Percentiles rank a stretch among this genome's conserved stretches.
Evolutionary conservation across 2,888 invertebrate genomes (phyloP).

Genomic region (Megastigmus dorsalis): DNA sequence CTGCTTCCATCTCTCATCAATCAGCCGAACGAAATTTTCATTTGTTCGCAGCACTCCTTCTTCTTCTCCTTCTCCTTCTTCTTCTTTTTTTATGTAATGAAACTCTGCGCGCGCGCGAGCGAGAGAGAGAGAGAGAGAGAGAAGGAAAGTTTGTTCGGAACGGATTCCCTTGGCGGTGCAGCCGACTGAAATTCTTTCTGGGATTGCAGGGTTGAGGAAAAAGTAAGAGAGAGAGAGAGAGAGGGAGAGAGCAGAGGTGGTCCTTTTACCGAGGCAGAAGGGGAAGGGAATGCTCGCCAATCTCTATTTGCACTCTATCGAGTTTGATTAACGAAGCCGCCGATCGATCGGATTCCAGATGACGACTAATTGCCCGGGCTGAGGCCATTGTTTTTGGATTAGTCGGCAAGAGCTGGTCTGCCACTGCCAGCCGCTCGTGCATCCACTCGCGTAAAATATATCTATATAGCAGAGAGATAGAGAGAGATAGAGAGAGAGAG

Average conservation of each 20-base stretch:
- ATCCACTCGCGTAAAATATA: neutral
- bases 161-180: neutral
- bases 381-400: slow-evolving; percentile 52
- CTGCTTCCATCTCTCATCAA: slow-evolving; percentile 33
- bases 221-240: neutral
- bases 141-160: neutral
- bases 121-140: neutral
- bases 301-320: slow-evolving; percentile 53
- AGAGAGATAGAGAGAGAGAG: neutral
- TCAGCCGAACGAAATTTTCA: slow-evolving; percentile 40
- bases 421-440: neutral
- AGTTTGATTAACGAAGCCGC: slow-evolving; percentile 52
- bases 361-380: slow-evolving; percentile 51
- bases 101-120: neutral
- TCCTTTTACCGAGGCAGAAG: neutral
- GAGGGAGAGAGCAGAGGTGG: neutral
- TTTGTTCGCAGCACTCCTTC: neutral
- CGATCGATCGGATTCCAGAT: slow-evolving; percentile 38
- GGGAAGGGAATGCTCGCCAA: slow-evolving; percentile 8
- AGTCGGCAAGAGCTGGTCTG: slow-evolving; percentile 17
- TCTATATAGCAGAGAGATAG: too few species aligned
- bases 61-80: neutral
- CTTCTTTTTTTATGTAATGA: slow-evolving; percentile 20
- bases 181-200: slow-evolving; percentile 18
- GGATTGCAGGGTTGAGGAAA: neutral